phyloP scores from a whole-genome alignment of 2,888 invertebrate genomes.

The Rapana venosa region DNA sequence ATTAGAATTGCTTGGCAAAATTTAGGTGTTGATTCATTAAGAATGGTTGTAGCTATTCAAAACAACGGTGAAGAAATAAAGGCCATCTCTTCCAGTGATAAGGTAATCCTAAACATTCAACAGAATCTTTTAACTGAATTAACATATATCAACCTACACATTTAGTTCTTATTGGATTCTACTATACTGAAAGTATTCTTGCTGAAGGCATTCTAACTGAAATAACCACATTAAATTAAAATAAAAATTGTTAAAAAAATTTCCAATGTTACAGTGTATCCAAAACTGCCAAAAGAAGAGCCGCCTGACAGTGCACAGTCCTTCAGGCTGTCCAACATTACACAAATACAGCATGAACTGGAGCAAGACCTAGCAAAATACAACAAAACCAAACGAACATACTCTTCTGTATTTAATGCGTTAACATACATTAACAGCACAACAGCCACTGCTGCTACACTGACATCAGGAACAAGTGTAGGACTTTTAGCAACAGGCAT shows the following conservation, averaged over 20 bases:
- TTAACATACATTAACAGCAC: background rate
- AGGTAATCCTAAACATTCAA: background rate
- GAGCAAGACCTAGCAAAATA: background rate
- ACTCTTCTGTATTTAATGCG: background rate
- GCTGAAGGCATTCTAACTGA: too few species aligned
- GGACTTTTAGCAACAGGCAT: background rate
- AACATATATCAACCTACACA: background rate
- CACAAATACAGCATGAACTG: background rate
- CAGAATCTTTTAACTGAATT: background rate
- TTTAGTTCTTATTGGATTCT: background rate
- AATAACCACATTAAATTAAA: too few species aligned
- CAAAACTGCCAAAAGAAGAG: too few species aligned
- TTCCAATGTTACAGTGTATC: too few species aligned
- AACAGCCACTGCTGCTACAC: background rate
- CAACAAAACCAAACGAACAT: background rate
- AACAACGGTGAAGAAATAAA: background rate
- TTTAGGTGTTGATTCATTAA: background rate
- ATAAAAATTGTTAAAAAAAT: too few species aligned
- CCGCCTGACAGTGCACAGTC: too few species aligned
- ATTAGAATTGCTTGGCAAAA: background rate
- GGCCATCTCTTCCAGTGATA: background rate
- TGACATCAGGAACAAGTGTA: background rate
- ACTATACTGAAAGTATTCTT: background rate
- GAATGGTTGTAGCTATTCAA: background rate
- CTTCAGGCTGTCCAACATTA: background rate